Percentiles rank a stretch among this genome's conserved stretches.
Conservation (phyloP, 2,888 invertebrate species). For the Sarcophaga carnaria region DNA sequence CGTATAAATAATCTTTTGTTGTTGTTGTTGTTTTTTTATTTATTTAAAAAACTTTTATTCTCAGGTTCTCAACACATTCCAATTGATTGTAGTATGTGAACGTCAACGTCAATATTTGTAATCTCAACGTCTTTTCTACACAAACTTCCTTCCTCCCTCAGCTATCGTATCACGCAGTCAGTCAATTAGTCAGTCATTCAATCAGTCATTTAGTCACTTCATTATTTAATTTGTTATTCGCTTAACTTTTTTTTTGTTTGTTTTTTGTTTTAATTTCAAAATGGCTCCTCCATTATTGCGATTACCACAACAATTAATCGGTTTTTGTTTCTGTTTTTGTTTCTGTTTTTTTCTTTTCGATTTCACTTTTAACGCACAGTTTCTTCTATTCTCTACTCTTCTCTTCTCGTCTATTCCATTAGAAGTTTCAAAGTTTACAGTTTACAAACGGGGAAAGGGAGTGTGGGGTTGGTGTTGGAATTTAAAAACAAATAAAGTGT, state of each 20-base stretch:
- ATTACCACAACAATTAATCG: constrained; percentile 21
- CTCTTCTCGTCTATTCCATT: too few species aligned
- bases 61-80: not conserved
- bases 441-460: too few species aligned
- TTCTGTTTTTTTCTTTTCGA: not conserved
- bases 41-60: not conserved
- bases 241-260: not conserved
- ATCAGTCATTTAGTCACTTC: not conserved
- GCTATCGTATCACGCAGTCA: not conserved
- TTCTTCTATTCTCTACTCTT: too few species aligned
- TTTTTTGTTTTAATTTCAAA: constrained; percentile 1
- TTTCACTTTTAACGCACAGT: too few species aligned
- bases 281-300: constrained; percentile 26
- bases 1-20: not conserved
- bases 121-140: not conserved
- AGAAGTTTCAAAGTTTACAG: too few species aligned
- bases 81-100: not conserved
- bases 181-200: not conserved
- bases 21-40: not conserved
- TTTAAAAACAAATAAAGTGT: too few species aligned
- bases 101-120: not conserved
- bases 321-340: not conserved
- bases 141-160: not conserved
- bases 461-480: too few species aligned
- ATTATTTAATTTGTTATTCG: not conserved